phyloP scores from a whole-genome alignment of 2,888 invertebrate species.

The Drosophila robusta region DNA sequence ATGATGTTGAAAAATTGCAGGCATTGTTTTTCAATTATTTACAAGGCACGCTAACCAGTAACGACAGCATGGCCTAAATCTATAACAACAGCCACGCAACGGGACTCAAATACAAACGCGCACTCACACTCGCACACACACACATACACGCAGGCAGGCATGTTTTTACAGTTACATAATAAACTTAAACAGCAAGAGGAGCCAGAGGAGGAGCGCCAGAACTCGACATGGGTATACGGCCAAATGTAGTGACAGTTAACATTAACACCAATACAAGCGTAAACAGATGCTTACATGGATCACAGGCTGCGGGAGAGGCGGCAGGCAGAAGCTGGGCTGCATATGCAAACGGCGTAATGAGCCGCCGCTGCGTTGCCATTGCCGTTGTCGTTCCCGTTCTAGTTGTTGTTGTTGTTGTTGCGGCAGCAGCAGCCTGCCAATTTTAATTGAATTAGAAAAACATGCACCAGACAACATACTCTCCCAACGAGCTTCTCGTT shows the following conservation, averaged over 20 bases:
- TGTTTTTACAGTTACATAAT: slow-evolving; percentile 77
- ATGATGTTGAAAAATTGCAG: slow-evolving; percentile 45
- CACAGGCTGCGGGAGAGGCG: neutral
- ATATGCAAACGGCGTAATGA: slow-evolving; percentile 65
- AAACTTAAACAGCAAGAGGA: slow-evolving; percentile 50
- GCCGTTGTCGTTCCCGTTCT: slow-evolving; percentile 14
- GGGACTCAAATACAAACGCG: slow-evolving; percentile 18
- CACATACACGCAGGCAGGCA: slow-evolving; percentile 19
- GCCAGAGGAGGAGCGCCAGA: neutral
- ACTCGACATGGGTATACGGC: slow-evolving; percentile 20
- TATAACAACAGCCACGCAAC: slow-evolving; percentile 54
- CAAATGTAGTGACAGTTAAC: slow-evolving; percentile 76
- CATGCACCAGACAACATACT: slow-evolving; percentile 38
- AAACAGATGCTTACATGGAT: slow-evolving; percentile 58
- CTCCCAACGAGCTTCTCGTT: slow-evolving; percentile 38
- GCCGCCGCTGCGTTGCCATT: slow-evolving; percentile 32
- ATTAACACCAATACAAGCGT: slow-evolving; percentile 78
- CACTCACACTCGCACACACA: slow-evolving; percentile 12
- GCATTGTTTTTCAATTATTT: slow-evolving; percentile 63
- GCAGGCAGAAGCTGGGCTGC: slow-evolving; percentile 10
- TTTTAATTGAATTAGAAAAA: slow-evolving; percentile 81
- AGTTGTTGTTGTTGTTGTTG: slow-evolving; percentile 12
- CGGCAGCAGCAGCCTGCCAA: slow-evolving; percentile 53
- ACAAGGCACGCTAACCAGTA: slow-evolving; percentile 46
- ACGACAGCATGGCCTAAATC: slow-evolving; percentile 51